phyloP scores from a whole-genome alignment of 2,113 vertebrate species.

The Microtus richardsoni region DNA sequence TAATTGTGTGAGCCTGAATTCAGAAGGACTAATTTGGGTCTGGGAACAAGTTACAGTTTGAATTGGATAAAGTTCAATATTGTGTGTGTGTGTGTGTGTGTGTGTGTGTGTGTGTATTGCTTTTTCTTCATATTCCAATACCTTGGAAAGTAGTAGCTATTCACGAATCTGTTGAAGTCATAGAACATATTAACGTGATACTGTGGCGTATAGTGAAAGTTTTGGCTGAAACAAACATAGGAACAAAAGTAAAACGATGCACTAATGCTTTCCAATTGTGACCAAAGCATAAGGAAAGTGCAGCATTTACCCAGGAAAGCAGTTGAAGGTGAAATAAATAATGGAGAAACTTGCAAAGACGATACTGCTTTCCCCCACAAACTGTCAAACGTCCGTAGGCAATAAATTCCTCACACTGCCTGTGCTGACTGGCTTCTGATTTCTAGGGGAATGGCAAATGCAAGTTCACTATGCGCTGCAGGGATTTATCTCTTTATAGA shows the following conservation, averaged over 20 bases:
- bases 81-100: not conserved
- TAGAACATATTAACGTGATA: not conserved
- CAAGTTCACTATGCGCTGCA: not conserved
- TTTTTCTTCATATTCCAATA: not conserved
- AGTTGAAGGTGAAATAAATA: not conserved
- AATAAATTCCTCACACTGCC: slow-evolving; percentile 3
- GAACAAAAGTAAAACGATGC: not conserved
- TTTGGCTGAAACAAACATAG: not conserved
- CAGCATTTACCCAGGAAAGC: not conserved
- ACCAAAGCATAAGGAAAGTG: not conserved
- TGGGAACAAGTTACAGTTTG: not conserved
- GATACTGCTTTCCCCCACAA: not conserved
- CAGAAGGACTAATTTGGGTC: not conserved
- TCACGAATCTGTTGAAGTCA: not conserved
- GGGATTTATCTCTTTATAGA: slow-evolving; percentile 34
- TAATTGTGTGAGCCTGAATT: not conserved
- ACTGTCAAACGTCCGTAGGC: not conserved
- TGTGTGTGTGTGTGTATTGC: not conserved
- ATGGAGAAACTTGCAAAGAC: not conserved
- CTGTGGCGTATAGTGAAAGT: not conserved
- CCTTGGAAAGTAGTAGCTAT: not conserved
- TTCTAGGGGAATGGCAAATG: not conserved
- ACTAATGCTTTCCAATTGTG: not conserved
- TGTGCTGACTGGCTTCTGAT: slow-evolving; percentile 18
- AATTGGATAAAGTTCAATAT: not conserved